Evolutionary conservation across 1,140 invertebrate species (phyloP), one percentile per base, ranked within the genome.

Genomic region (Formica exsecta): DNA sequence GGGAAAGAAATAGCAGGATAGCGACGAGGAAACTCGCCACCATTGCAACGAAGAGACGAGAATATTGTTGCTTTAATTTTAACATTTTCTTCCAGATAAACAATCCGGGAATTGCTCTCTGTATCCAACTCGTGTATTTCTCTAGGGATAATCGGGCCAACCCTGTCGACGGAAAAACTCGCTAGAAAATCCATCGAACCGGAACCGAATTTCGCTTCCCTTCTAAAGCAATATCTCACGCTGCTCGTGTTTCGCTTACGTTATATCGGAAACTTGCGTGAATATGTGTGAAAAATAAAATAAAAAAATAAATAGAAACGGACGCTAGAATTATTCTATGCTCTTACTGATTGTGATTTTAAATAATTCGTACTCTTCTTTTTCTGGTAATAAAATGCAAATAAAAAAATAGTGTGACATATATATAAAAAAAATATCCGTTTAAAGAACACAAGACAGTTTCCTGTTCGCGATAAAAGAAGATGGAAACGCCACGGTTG

Each of bases 61-160:
- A 89, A 91, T 84, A 70, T 70, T 62, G 59, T 68, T 77, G 77
- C 70, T 86, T 90, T 88, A 87, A 89, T 90, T 89, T 80, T 76
- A 85, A 87, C 76, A 70, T 89, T 90, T 89, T 85, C 74, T 77
- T 79, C 71, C 70, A 51, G 71, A 38, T 86, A 89, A 89, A 89
- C 87, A 91, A 91, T 91, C 87, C 83, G 66, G 64, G 83, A 86
- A 91, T 91, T 91, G 89, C 80, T 86, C 68, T 62, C 76, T 11
- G 19, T 48, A 44, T 86, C 81, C 64, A 2, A 29, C 25, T 36
- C 38, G 41, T 48, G 87, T 91, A 91, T 92, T 92, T 91, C 90
- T 91, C 90, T 25, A 59, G 90, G 86, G 91, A 91, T 77, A 77
- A 77, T 75, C 61, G 62, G 19, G 48, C 48, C 16, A 16, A 36